Conservation (phyloP, 2,797 vertebrate genomes). For the Paratrypauchen microcephalus region DNA sequence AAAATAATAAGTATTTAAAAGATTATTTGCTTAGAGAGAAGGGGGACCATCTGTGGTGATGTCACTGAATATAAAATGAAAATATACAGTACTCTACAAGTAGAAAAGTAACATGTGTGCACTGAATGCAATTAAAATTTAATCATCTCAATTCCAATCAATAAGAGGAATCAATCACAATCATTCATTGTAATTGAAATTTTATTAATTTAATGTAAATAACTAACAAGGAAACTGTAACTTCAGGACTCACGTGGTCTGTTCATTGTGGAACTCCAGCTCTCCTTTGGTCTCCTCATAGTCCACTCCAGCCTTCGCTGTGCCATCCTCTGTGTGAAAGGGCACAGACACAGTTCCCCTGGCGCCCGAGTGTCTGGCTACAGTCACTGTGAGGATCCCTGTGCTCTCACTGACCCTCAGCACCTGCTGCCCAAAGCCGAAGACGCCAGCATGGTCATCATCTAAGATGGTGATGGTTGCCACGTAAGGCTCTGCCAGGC, state of each 20-base stretch:
- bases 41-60: background rate
- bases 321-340: slow-evolving; percentile 88
- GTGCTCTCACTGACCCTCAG: slow-evolving; percentile 90
- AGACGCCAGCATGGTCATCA: slow-evolving; percentile 95
- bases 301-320: slow-evolving; percentile 84
- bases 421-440: slow-evolving; percentile 85
- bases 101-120: no score
- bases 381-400: slow-evolving; percentile 84
- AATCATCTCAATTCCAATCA: no score
- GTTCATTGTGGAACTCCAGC: slow-evolving; percentile 89
- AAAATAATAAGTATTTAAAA: background rate
- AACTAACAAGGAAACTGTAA: no score
- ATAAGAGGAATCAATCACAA: no score
- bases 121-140: no score
- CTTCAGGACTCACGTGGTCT: slow-evolving; percentile 83
- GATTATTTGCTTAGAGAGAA: background rate
- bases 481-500: slow-evolving; percentile 84
- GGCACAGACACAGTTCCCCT: slow-evolving; percentile 88
- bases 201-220: no score
- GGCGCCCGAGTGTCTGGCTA: slow-evolving; percentile 87
- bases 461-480: slow-evolving; percentile 93
- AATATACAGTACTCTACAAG: background rate
- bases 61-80: no score
- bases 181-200: no score
- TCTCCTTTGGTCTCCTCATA: slow-evolving; percentile 87